Evolutionary conservation across 2,113 vertebrate species (phyloP).

Genomic region (Cervus canadensis): DNA sequence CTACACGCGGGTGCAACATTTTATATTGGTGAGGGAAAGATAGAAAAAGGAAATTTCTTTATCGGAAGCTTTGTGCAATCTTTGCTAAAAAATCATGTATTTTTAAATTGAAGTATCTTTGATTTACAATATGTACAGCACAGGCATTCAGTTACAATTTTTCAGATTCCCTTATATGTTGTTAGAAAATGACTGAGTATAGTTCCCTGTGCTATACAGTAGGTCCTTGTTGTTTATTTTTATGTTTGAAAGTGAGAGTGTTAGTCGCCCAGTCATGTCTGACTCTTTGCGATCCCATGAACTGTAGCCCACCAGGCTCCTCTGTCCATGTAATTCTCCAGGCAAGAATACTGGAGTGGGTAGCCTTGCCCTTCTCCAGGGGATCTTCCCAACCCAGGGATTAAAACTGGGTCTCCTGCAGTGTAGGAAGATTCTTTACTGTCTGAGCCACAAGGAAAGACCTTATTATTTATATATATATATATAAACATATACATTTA

Average conservation of each 20-base stretch:
- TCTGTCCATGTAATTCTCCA: neutral
- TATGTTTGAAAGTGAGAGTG: neutral
- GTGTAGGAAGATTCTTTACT: neutral
- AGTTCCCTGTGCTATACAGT: neutral
- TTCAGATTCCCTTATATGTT: neutral
- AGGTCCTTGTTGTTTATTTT: neutral
- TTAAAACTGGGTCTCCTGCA: neutral
- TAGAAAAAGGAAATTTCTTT: conserved; percentile 7
- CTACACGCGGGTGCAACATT: neutral
- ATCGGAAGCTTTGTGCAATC: neutral
- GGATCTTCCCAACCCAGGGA: neutral
- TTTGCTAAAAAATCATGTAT: neutral
- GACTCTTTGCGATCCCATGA: neutral
- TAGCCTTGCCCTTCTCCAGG: neutral
- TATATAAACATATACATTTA: accelerated
- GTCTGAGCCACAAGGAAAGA: neutral
- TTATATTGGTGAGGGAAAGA: neutral
- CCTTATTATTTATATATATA: neutral
- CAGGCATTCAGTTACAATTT: neutral
- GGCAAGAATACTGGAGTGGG: neutral
- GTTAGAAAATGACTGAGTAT: neutral
- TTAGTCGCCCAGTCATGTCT: neutral
- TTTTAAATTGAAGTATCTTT: neutral
- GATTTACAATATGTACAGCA: neutral
- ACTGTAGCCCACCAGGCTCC: neutral